Conservation (phyloP, 2,113 vertebrate species). For the Pangasianodon gigas region DNA sequence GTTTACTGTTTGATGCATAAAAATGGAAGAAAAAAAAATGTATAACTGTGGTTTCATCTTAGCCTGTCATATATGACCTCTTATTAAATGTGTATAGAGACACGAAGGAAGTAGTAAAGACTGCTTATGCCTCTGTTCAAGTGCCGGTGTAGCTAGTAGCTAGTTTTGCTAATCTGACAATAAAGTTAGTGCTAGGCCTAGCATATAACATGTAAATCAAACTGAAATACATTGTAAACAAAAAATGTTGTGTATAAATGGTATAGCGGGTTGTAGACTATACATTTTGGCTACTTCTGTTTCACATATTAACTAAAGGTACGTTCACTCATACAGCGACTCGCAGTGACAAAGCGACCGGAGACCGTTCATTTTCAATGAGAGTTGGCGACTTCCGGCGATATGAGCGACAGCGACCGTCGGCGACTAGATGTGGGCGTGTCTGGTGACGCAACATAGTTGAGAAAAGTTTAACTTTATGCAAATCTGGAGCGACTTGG, state of each 20-base stretch:
- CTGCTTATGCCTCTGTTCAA: not conserved
- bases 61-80: too few relatives aligned
- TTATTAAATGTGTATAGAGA: not conserved
- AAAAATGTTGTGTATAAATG: not conserved
- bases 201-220: not conserved
- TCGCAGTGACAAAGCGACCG: too few relatives aligned
- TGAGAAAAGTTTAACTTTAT: too few relatives aligned
- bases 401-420: too few relatives aligned
- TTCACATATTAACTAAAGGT: not conserved
- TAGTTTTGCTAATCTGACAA: not conserved
- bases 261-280: not conserved
- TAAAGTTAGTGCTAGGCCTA: not conserved
- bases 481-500: too few relatives aligned
- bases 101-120: not conserved
- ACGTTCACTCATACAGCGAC: too few relatives aligned
- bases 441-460: too few relatives aligned
- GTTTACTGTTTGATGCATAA: not conserved
- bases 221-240: not conserved
- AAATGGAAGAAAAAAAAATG: not conserved
- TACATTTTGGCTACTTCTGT: not conserved
- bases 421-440: too few relatives aligned
- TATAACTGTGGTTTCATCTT: not conserved
- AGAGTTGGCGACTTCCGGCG: too few relatives aligned
- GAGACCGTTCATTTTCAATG: too few relatives aligned
- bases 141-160: not conserved